Evolutionary conservation across 2,797 vertebrate genomes (phyloP).

Genomic region (Delichon dasypus): DNA sequence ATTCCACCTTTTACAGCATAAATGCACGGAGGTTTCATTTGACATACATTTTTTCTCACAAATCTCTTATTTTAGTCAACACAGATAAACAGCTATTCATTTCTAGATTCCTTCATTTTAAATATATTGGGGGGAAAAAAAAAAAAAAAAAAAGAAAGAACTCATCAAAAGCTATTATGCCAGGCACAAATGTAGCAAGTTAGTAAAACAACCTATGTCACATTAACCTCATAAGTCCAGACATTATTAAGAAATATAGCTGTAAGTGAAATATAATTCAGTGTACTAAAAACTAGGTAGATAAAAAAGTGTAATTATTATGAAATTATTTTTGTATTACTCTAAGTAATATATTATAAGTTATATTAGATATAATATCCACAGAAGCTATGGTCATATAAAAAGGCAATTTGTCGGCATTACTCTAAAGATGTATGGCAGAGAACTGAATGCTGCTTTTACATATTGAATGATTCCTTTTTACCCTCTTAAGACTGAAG

Average conservation of each 20-base stretch:
- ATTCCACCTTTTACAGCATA: conserved; percentile 10
- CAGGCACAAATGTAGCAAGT: not conserved
- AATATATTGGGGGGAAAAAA: not conserved
- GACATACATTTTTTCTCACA: not conserved
- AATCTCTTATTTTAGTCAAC: not conserved
- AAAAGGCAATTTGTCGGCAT: not conserved
- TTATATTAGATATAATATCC: not conserved
- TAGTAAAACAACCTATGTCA: not conserved
- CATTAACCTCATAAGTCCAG: not conserved
- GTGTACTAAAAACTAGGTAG: not conserved
- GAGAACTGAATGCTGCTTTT: not conserved
- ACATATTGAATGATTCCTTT: not conserved
- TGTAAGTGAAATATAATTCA: not conserved
- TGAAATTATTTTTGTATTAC: not conserved
- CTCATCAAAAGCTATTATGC: not conserved
- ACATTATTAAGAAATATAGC: not conserved
- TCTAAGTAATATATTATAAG: not conserved
- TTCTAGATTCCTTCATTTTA: not conserved
- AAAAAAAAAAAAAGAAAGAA: not conserved
- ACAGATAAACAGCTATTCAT: not conserved
- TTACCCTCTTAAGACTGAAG: not conserved
- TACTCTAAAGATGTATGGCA: not conserved
- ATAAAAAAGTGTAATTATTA: not conserved
- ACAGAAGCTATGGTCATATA: not conserved
- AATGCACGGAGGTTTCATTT: not conserved